A percentile compares a stretch with the other conserved stretches of the same genome.
Evolutionary conservation across 2,113 vertebrate genomes (phyloP).

Genomic region (Melanerpes formicivorus): DNA sequence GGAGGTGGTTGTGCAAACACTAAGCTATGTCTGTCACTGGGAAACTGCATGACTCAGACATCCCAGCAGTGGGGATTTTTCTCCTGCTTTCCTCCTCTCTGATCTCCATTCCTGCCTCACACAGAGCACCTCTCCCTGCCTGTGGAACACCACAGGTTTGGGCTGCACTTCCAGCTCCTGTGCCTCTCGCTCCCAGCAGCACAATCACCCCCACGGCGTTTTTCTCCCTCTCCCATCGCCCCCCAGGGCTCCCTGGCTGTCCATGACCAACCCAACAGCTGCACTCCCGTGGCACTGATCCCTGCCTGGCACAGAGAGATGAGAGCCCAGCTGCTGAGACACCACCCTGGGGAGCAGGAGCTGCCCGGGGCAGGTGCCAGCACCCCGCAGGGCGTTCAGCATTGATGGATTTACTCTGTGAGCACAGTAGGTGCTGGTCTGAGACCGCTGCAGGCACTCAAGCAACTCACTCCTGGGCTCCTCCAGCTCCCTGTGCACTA

Average conservation of each 20-base stretch:
- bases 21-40: not conserved
- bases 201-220: not conserved
- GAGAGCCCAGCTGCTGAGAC: not conserved
- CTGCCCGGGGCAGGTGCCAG: not conserved
- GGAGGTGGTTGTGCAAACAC: not conserved
- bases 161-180: not conserved
- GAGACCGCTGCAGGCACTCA: not conserved
- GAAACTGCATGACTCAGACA: not conserved
- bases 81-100: not conserved
- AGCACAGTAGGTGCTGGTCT: not conserved
- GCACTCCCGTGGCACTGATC: fast-evolving
- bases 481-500: not conserved
- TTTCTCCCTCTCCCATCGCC: not conserved
- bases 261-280: not conserved
- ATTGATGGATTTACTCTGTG: fast-evolving
- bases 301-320: not conserved
- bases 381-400: not conserved
- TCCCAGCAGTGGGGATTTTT: not conserved
- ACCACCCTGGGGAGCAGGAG: not conserved
- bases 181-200: not conserved
- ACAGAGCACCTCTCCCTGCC: not conserved
- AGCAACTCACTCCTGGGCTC: fast-evolving
- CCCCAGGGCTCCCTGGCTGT: not conserved
- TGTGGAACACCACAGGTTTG: not conserved
- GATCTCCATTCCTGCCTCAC: not conserved